phyloP scores from a whole-genome alignment of 2,113 vertebrate species.

The Rhodinocichla rosea region DNA sequence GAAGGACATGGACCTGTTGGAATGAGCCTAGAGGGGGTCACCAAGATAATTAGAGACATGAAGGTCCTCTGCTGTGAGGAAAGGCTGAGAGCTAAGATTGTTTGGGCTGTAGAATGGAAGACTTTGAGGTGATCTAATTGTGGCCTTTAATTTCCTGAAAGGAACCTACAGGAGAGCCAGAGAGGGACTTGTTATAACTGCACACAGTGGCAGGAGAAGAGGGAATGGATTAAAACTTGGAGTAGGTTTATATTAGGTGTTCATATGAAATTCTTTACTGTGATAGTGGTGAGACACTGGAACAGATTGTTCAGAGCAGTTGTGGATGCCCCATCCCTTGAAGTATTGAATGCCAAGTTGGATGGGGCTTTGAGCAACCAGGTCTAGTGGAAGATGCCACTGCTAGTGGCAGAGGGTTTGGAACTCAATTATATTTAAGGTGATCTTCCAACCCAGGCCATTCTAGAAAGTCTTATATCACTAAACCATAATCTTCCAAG shows the following conservation, averaged over 20 bases:
- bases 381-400: background rate
- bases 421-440: background rate
- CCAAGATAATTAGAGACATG: background rate
- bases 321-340: background rate
- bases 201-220: background rate
- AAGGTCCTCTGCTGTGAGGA: background rate
- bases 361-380: background rate
- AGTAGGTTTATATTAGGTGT: background rate
- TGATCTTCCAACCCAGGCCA: background rate
- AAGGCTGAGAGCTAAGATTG: background rate
- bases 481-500: background rate
- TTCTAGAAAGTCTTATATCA: background rate
- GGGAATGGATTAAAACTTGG: background rate
- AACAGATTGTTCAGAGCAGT: rapidly evolving
- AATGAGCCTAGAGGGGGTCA: rapidly evolving
- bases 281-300: background rate
- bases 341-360: background rate
- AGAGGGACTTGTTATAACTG: background rate
- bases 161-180: background rate
- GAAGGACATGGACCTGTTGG: background rate
- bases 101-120: background rate
- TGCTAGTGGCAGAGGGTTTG: background rate
- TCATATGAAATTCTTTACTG: background rate
- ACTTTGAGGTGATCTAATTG: background rate
- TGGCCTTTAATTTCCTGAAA: background rate